Percentiles rank a stretch among this genome's conserved stretches.
phyloP scores from a whole-genome alignment of 1,140 invertebrate species.

The Glossosoma conforme region DNA sequence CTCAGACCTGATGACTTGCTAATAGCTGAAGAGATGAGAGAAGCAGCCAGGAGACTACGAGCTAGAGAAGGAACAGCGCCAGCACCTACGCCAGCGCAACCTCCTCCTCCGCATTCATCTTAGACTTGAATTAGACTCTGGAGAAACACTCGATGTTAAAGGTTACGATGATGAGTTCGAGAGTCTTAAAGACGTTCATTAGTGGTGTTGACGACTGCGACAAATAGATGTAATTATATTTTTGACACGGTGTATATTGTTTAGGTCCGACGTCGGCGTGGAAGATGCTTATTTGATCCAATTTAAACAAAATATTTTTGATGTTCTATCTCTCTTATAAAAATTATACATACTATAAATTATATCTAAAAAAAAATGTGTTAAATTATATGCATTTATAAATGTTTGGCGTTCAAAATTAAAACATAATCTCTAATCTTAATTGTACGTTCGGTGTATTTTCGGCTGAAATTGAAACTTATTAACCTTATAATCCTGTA shows the following conservation, averaged over 20 bases:
- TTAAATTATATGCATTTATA: slow-evolving; percentile 29
- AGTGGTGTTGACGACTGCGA: slow-evolving; percentile 20
- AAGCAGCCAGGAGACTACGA: slow-evolving; percentile 52
- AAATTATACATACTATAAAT: slow-evolving; percentile 29
- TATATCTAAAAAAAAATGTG: slow-evolving; percentile 21
- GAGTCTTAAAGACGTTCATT: neutral
- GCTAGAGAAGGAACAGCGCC: slow-evolving; percentile 28
- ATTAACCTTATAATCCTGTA: slow-evolving; percentile 22
- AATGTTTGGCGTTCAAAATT: slow-evolving; percentile 31
- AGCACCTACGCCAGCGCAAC: neutral
- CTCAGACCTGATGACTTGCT: slow-evolving; percentile 47
- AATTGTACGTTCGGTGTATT: slow-evolving; percentile 39
- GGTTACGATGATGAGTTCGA: neutral
- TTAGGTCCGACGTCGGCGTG: neutral
- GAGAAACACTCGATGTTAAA: neutral
- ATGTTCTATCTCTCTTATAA: slow-evolving; percentile 30
- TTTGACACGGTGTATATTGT: slow-evolving; percentile 23
- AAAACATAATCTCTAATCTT: slow-evolving; percentile 20
- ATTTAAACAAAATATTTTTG: slow-evolving; percentile 28
- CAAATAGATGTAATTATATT: slow-evolving; percentile 28
- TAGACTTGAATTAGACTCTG: too few relatives aligned
- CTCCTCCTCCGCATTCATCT: slow-evolving; percentile 15
- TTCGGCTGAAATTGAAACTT: slow-evolving; percentile 37
- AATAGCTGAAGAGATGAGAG: slow-evolving; percentile 51
- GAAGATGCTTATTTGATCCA: neutral